Conservation (phyloP, 2,113 vertebrate species). For the Pedetes capensis region DNA sequence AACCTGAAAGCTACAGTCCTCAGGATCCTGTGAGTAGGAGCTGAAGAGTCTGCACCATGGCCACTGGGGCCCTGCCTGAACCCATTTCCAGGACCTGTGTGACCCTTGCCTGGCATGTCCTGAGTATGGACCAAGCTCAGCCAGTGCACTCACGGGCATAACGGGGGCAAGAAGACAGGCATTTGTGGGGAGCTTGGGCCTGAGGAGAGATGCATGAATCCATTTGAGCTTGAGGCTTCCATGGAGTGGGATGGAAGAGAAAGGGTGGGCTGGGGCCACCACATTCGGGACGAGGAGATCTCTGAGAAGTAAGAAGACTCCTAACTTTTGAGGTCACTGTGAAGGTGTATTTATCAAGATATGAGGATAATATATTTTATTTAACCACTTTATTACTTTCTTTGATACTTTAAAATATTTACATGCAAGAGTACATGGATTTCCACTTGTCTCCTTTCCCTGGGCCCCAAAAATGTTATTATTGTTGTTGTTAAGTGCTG, state of each 20-base stretch:
- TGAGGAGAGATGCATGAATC: neutral
- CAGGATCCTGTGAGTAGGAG: neutral
- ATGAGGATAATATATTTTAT: neutral
- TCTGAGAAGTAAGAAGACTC: neutral
- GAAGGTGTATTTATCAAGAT: neutral
- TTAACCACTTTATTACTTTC: neutral
- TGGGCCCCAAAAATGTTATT: neutral
- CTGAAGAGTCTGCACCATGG: neutral
- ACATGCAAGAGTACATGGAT: neutral
- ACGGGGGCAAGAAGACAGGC: neutral
- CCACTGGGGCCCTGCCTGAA: neutral
- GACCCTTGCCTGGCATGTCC: neutral
- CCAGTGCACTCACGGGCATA: neutral
- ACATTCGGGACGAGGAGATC: neutral
- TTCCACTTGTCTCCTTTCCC: neutral
- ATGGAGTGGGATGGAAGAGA: neutral
- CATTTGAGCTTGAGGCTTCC: accelerated
- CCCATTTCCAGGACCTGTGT: neutral
- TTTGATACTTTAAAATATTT: neutral
- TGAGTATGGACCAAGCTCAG: accelerated
- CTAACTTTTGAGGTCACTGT: neutral
- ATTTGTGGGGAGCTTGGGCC: neutral
- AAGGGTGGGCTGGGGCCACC: neutral
- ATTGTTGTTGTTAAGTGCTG: too few relatives aligned
- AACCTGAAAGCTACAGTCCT: neutral